phyloP scores from a whole-genome alignment of 2,888 invertebrate genomes.

The Cosmorhoe ocellata region DNA sequence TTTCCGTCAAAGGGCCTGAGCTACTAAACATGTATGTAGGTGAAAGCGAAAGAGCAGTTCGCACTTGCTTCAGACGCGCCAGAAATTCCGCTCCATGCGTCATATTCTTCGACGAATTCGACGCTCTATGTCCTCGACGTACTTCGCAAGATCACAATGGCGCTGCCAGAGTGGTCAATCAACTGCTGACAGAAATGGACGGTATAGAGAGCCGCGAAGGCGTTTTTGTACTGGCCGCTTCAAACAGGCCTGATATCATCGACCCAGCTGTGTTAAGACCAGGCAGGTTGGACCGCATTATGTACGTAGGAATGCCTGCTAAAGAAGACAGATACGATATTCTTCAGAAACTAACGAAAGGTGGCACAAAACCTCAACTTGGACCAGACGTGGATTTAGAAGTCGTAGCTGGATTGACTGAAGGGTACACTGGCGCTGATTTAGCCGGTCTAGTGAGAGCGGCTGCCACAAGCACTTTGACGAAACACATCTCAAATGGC shows the following conservation, averaged over 20 bases:
- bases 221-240: constrained; percentile 97
- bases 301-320: constrained; percentile 95
- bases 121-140: constrained; percentile 96
- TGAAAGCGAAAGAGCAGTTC: constrained; percentile 97
- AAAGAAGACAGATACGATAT: constrained; percentile 92
- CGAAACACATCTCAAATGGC: constrained; percentile 86
- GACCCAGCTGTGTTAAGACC: constrained; percentile 96
- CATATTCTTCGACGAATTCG: constrained; percentile 99
- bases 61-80: constrained; percentile 97
- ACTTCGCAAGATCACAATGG: constrained; percentile 88
- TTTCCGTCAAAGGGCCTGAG: constrained; percentile 99
- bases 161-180: constrained; percentile 95
- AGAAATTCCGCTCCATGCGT: constrained; percentile 98
- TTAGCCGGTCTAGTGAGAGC: constrained; percentile 94
- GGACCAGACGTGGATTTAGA: constrained; percentile 89
- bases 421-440: constrained; percentile 97
- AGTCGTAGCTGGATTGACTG: constrained; percentile 85
- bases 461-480: constrained; percentile 91
- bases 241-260: constrained; percentile 97
- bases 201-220: constrained; percentile 95
- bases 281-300: constrained; percentile 94
- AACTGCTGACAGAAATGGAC: constrained; percentile 99
- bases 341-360: constrained; percentile 93
- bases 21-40: constrained; percentile 99
- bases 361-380: constrained; percentile 90